These are phyloP conservation scores for Thalpophila matura DNA, from an alignment of 2,888 invertebrate genomes.

Conservation along the genomic window DNA sequence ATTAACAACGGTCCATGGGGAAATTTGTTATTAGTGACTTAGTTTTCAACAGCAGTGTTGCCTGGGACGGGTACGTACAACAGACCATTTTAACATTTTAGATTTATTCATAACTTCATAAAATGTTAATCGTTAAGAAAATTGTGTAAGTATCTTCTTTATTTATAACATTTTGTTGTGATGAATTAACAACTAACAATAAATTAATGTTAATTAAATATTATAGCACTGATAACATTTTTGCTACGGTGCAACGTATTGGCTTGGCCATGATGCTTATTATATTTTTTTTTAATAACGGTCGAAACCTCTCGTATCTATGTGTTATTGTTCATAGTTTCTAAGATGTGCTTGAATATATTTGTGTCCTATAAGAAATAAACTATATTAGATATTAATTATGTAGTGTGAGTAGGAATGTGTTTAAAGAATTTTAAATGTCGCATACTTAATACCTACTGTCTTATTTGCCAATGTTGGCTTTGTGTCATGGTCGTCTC, in stretches of 20 bases:
- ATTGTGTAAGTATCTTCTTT: not conserved
- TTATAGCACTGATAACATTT: not conserved
- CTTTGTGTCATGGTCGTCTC: not conserved
- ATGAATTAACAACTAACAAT: constrained; percentile 1
- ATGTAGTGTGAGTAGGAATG: too few species aligned
- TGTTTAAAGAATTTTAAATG: too few species aligned
- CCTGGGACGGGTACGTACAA: constrained; percentile 28
- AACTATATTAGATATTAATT: too few species aligned
- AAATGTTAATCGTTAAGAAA: constrained; percentile 1
- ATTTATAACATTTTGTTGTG: not conserved
- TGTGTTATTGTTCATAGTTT: too few species aligned
- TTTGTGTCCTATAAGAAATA: not conserved
- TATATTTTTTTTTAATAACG: constrained; percentile 32
- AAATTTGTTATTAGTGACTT: constrained; percentile 50
- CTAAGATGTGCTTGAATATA: not conserved
- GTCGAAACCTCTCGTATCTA: too few species aligned
- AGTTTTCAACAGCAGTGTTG: constrained; percentile 26
- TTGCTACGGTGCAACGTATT: constrained; percentile 20
- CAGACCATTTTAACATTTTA: not conserved
- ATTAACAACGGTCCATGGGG: constrained; percentile 62
- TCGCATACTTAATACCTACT: too few species aligned
- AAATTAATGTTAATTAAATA: constrained; percentile 18
- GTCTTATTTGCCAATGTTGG: too few species aligned
- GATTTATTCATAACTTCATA: not conserved
- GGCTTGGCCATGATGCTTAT: not conserved